Base-by-base conservation (phyloP, 2,888 invertebrate genomes). In the Platycnemis pennipes region DNA sequence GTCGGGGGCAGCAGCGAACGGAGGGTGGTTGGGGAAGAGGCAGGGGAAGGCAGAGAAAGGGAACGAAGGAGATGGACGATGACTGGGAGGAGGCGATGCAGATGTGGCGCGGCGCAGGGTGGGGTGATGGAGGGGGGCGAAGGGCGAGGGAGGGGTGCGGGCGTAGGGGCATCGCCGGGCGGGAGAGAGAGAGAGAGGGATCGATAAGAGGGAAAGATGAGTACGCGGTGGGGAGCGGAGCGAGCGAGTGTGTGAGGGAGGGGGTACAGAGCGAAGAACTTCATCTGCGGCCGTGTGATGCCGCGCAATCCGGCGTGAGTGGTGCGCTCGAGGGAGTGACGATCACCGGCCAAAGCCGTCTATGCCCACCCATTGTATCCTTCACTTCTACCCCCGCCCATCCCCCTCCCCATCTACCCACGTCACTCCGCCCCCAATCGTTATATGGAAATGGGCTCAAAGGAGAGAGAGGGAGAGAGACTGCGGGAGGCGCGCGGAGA, bases 291-390 rank as follows among this genome's bases (percentile, higher is more conserved):
- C 37, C 37, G 31, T 77, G 77, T 77, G 77, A 77, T 77, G 77
- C 77, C 77, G 77, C 11, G 31, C 77, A 77, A 37, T 77, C 77
- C 77, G 37, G 26, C 77, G 77, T 77, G 77, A 77, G 77, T 77
- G 77, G 77, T 77, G 8, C 77, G 77, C 77, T 77, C 11, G 31
- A 77, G 37, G 77, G 77, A 37, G 77, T n/a, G 31, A 77, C 77
- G 13, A 77, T 77, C 77, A 77, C 77, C 77, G 77, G 31, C 77
- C 31, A 26, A 37, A 69, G n/a, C 7, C 69, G 31, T 13, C 22
- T 37, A 77, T 11, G 11, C 77, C 37, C 77, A 77, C 77, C 77
- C 77, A 77, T 77, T 77, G 77, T 77, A 4, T 77, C 63, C 26
- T 31, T 8, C n/a, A 11, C 77, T 77, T 37, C 13, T 37, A 11